These are phyloP conservation scores for Crepidodera aurea DNA, from an alignment of 2,888 invertebrate genomes.

Conservation along the genomic window DNA sequence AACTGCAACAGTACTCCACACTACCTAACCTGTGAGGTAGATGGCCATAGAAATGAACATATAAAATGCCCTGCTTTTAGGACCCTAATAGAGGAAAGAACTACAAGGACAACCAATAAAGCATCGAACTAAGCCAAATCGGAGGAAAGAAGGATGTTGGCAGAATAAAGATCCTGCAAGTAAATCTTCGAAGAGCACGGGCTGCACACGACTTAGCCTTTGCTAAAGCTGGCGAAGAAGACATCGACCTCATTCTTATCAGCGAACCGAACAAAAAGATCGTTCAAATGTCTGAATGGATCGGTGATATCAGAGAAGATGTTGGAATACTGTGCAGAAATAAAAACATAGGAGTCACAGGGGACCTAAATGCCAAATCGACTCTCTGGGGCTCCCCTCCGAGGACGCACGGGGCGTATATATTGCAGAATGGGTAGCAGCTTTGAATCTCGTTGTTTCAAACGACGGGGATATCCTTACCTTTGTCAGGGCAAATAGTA, in stretches of 20 bases:
- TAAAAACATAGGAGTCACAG: conserved; percentile 13
- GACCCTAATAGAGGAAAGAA: conserved; percentile 2
- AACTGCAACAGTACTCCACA: conserved; percentile 15
- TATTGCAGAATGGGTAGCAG: conserved; percentile 12
- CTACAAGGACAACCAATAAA: neutral
- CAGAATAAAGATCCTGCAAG: conserved; percentile 5
- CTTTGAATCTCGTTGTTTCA: neutral
- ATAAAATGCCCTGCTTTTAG: conserved; percentile 16
- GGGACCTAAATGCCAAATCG: conserved; percentile 28
- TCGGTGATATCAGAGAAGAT: conserved; percentile 9
- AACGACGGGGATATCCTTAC: conserved; percentile 1
- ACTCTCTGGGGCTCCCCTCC: conserved; percentile 18
- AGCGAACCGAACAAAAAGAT: conserved; percentile 29
- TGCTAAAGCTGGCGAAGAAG: conserved; percentile 5
- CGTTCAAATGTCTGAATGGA: conserved; percentile 1
- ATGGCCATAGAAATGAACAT: conserved; percentile 19
- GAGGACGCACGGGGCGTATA: conserved; percentile 9
- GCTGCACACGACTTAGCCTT: conserved; percentile 28
- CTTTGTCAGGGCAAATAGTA: conserved; percentile 8
- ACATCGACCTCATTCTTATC: conserved; percentile 24
- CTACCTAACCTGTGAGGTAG: conserved; percentile 4
- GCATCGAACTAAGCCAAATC: neutral
- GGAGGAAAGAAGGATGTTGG: neutral
- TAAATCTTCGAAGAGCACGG: conserved; percentile 8
- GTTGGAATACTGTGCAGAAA: conserved; percentile 21